Evolutionary conservation across 2,797 vertebrate genomes (phyloP).

Genomic region (Serranus cabrilla): DNA sequence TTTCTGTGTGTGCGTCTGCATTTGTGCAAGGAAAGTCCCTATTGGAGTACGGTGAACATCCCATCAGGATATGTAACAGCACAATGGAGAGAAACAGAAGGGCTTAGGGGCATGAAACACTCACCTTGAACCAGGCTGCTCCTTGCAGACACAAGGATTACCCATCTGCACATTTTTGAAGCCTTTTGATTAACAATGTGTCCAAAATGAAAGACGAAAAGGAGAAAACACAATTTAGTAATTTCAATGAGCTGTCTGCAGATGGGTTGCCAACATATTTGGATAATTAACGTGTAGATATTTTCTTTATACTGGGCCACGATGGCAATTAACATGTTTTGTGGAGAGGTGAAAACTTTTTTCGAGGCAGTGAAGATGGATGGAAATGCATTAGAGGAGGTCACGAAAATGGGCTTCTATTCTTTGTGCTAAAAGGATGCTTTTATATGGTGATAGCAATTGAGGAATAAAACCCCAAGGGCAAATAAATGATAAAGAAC

Average conservation of each 20-base stretch:
- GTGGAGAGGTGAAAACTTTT: constrained; percentile 89
- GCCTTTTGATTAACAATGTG: constrained; percentile 89
- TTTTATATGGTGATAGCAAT: constrained; percentile 88
- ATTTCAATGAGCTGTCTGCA: constrained; percentile 87
- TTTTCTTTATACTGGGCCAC: constrained; percentile 85
- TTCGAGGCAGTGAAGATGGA: constrained; percentile 84
- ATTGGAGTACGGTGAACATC: constrained; percentile 74
- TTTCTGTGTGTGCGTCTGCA: constrained; percentile 23
- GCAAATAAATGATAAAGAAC: constrained; percentile 86
- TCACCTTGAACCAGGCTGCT: constrained; percentile 90
- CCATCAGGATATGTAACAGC: constrained; percentile 81
- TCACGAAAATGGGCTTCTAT: constrained; percentile 85
- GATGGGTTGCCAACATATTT: constrained; percentile 89
- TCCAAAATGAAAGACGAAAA: constrained; percentile 87
- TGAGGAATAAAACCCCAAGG: constrained; percentile 87
- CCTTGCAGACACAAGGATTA: constrained; percentile 86
- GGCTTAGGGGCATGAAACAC: constrained; percentile 83
- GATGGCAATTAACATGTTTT: constrained; percentile 90
- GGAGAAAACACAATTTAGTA: constrained; percentile 86
- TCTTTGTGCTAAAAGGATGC: constrained; percentile 86
- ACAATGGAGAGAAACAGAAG: constrained; percentile 84
- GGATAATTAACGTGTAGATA: constrained; percentile 89
- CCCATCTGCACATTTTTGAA: constrained; percentile 92
- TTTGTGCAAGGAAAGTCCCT: constrained; percentile 60
- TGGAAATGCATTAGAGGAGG: constrained; percentile 88